Evolutionary conservation across 2,113 vertebrate species (phyloP), one percentile per base, ranked within the genome.

Genomic region (Climacteris rufus): DNA sequence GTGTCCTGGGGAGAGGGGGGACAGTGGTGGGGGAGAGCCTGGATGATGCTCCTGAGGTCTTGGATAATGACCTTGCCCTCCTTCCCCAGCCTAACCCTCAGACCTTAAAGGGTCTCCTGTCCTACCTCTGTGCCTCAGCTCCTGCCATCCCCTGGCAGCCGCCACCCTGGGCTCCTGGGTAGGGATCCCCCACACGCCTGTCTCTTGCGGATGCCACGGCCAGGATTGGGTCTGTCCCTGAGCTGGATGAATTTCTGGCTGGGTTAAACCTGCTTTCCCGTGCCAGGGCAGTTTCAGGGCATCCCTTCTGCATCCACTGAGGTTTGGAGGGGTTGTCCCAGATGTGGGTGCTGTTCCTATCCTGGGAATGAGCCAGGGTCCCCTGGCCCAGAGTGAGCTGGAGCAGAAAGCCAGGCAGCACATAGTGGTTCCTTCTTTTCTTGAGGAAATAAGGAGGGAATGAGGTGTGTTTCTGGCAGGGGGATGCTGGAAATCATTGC

Each of bases 311-410:
- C 39, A 44, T 15, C 14, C 11, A 0, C 14, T 18, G 15, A 13
- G 52, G 7, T 15, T n/a, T 28, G 23, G 16, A 10, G 16, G 31
- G 3, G 5, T 61, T 3, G 1, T 42, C 35, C 25, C 40, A 66
- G 25, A 50, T 24, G 15, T 18, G 11, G 37, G 27, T 44, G 31
- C 39, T 77, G 77, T 0, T 1, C 17, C 24, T 19, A 3, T 21
- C 20, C 12, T 2, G 3, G 53, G 24, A 60, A 2, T 2, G 10
- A n/a, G 30, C 31, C 24, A 22, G 21, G 28, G 12, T 53, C 31
- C 33, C n/a, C 7, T 65, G 69, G 42, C 42, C 28, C 0, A 0
- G 3, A 13, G 30, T 19, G 40, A 69, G 35, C 65, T 1, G 5
- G 42, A 60, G 74, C 19, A 47, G 52, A 25, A 25, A 86, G n/a